phyloP scores from a whole-genome alignment of 2,797 vertebrate genomes.

The Pangasius djambal region DNA sequence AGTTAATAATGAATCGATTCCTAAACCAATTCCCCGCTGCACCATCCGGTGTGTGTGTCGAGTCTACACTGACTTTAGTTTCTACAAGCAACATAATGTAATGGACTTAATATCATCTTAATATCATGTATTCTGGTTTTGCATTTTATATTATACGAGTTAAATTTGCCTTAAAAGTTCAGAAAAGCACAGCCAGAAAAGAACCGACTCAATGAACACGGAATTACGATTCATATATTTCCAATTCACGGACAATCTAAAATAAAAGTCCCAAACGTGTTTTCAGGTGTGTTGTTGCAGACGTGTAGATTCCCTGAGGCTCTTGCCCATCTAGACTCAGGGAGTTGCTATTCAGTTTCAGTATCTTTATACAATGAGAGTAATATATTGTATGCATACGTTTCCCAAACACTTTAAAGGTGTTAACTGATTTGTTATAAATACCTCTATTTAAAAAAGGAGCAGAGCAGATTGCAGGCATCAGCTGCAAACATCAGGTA shows the following conservation, averaged over 20 bases:
- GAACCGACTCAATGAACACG: background rate
- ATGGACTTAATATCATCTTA: background rate
- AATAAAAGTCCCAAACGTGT: constrained; percentile 38
- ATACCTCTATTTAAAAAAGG: background rate
- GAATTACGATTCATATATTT: background rate
- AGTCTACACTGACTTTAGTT: background rate
- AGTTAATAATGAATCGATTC: background rate
- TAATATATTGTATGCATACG: background rate
- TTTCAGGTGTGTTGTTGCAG: background rate
- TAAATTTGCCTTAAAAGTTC: background rate
- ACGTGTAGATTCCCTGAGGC: background rate
- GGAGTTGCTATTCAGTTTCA: too few species aligned
- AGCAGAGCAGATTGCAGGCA: background rate
- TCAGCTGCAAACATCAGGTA: background rate
- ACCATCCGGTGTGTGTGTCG: too few species aligned
- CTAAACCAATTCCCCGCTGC: background rate
- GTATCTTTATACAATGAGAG: background rate
- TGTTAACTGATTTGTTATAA: background rate
- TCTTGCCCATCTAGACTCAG: background rate
- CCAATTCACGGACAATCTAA: background rate
- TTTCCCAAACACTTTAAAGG: background rate
- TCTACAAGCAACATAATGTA: background rate
- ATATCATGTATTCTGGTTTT: background rate
- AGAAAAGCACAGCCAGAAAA: background rate
- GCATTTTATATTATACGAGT: background rate